Evolutionary conservation across 2,797 vertebrate species (phyloP), one percentile per base, ranked within the genome.

Genomic region (Darevskia nairensis): DNA sequence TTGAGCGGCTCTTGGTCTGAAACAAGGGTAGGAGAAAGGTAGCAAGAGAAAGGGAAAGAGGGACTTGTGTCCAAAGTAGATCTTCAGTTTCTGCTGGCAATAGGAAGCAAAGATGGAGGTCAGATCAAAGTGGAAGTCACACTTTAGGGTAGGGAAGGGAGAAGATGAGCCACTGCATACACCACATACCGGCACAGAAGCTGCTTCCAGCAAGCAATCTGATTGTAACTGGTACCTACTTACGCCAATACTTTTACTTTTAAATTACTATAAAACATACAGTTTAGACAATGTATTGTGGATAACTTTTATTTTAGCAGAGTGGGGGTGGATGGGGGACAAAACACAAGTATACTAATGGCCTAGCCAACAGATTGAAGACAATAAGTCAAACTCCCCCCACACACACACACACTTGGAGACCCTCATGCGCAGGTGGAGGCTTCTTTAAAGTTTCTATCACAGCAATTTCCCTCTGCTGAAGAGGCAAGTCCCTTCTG

Each of bases 141-240:
- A 46, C 25, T 17, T 23, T 79, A 41, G 46, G 3, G 9, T 25
- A 29, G 41, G 69, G 39, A 46, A 75, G 15, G 19, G 13, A 55
- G 35, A 77, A 74, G 8, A 13, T 25, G 44, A 87, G 8, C 35
- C 19, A 64, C 9, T 29, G 35, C 35, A 7, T 35, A 17, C 68
- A 77, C 59, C 11, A 86, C 21, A n/a, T 80, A 78, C 64, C 39
- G 74, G 86, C n/a, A 84, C 39, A 90, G 69, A 4, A 75, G 2
- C 41, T 61, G 25, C 81, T 85, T 80, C 69, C 77, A 87, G 32
- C n/a, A 50, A 76, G 46, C 11, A 86, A 29, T 55, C 82, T 29
- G 68, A 19, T 11, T 9, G 71, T 41, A 83, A 83, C n/a, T 7
- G 19, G 55, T n/a, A 55, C 25, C 29, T 64, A 64, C 39, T 41